Base-by-base conservation (phyloP, 2,888 invertebrate genomes). In the Catocala sponsa region DNA sequence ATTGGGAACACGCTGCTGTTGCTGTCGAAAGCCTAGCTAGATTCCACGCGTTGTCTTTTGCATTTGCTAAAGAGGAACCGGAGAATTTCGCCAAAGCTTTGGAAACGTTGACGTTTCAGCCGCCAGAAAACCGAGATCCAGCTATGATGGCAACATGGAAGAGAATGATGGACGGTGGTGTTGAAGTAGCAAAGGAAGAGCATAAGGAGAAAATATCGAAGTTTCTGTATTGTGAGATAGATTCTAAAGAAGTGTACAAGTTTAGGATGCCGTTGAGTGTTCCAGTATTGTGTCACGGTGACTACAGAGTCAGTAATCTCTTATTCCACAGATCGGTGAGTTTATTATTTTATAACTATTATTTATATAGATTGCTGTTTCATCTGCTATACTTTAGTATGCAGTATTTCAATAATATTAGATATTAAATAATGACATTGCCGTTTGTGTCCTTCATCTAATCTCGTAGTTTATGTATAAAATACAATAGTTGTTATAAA, bases 1-100 rank as follows among this genome's bases (percentile, higher is more conserved):
- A 87, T 49, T 84, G 85, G 80, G 80, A 85, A 4, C 86, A 88
- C 38, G 82, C 86, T 0, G 65, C 82, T 0, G 65, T 78, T 2
- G 79, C 88, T 0, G 72, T 88, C 0, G 71, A 82, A 25, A 70
- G 66, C 0, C 66, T 91, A 10, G 91, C 91, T 0, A 82, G 80
- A 48, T 88, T 89, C 59, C 92, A 92, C 59, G 91, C 91, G 0
- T 64, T 90, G 9, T 91, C 91, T 0, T 87, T 90, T 9, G 88
- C 88, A 0, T 83, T 85, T 43, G 80, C 83, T 47, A 83, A 84
- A 9, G 84, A 89, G 44, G 72, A 86, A 12, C 90, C 90, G 0
- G 81, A 77, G 10, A 72, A 78, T 7, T 86, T 82, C 33, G 66
- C 70, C 0, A 49, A 53, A 41, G 64, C 72, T 0, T 60, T 65